Evolutionary conservation across 2,797 vertebrate species (phyloP).

Genomic region (Argentina silus): DNA sequence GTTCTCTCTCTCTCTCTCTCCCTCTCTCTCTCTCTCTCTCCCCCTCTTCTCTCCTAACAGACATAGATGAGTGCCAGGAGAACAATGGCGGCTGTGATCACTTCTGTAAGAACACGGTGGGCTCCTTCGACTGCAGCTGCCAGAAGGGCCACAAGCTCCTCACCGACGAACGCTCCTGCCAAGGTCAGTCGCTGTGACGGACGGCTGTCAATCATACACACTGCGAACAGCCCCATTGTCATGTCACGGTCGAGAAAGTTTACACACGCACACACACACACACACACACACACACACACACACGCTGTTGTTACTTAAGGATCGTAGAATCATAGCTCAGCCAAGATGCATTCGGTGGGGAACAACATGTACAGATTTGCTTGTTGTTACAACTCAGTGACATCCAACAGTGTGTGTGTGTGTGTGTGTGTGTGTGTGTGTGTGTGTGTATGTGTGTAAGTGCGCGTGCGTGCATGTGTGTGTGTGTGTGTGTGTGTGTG

Average conservation of each 20-base stretch:
- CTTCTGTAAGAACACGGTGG: slow-evolving; percentile 94
- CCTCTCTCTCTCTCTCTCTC: slow-evolving; percentile 4
- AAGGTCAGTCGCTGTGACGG: slow-evolving; percentile 80
- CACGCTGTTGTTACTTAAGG: too few relatives aligned
- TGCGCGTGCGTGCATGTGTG: too few relatives aligned
- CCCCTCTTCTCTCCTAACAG: slow-evolving; percentile 65
- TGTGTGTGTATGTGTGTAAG: too few relatives aligned
- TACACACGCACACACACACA: too few relatives aligned
- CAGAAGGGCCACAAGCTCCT: slow-evolving; percentile 95
- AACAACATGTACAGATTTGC: not conserved
- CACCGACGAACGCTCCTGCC: slow-evolving; percentile 93
- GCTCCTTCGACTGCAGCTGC: slow-evolving; percentile 97
- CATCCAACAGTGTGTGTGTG: not conserved
- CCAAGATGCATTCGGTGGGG: not conserved
- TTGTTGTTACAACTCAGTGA: slow-evolving; percentile 10
- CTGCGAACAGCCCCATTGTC: not conserved
- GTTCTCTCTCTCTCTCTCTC: slow-evolving; percentile 39
- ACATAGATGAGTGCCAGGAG: slow-evolving; percentile 93
- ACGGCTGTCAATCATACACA: slow-evolving; percentile 16
- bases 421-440: too few relatives aligned
- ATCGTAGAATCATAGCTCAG: not conserved
- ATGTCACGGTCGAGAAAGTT: too few relatives aligned
- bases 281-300: too few relatives aligned
- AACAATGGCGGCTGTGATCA: slow-evolving; percentile 97
- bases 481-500: too few relatives aligned